These are phyloP conservation scores for Drepana arcuata DNA, from an alignment of 1,140 invertebrate species.

Conservation along the genomic window DNA sequence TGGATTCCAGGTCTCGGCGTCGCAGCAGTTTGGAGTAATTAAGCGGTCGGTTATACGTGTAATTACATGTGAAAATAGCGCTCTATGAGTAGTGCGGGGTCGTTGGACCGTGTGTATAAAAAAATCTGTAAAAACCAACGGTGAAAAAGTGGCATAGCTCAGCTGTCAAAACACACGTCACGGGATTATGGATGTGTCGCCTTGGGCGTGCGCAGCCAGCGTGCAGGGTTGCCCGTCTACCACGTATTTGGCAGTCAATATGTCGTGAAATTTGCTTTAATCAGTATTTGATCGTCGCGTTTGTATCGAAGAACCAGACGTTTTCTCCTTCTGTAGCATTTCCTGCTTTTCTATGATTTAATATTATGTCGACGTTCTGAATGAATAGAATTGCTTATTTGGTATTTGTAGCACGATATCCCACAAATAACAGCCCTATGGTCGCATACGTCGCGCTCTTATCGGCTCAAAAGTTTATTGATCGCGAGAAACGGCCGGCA, in stretches of 20 bases:
- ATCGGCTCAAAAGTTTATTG: constrained; percentile 35
- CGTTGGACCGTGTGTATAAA: constrained; percentile 32
- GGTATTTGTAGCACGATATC: too few relatives aligned
- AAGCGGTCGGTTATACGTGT: constrained; percentile 56
- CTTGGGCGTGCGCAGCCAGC: constrained; percentile 20
- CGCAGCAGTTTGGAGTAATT: constrained; percentile 58
- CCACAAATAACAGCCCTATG: constrained; percentile 6
- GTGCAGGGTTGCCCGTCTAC: constrained; percentile 10
- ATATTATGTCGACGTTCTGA: too few relatives aligned
- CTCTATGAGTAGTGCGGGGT: constrained; percentile 32
- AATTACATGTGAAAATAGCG: constrained; percentile 57
- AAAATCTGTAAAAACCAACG: constrained; percentile 37
- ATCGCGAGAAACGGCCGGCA: constrained; percentile 20
- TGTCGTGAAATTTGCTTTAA: too few relatives aligned
- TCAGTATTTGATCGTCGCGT: too few relatives aligned
- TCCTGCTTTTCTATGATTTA: too few relatives aligned
- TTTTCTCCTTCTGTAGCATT: too few relatives aligned
- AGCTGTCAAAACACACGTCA: constrained; percentile 62
- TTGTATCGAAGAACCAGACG: too few relatives aligned
- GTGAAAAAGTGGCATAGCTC: constrained; percentile 33
- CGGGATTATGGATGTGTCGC: constrained; percentile 63
- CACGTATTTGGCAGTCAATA: too few relatives aligned
- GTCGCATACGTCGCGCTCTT: constrained; percentile 10
- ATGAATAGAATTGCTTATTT: too few relatives aligned
- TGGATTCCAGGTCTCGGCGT: constrained; percentile 29